Evolutionary conservation across 2,888 invertebrate species (phyloP), one percentile per base, ranked within the genome.

Genomic region (Micropterix aruncella): DNA sequence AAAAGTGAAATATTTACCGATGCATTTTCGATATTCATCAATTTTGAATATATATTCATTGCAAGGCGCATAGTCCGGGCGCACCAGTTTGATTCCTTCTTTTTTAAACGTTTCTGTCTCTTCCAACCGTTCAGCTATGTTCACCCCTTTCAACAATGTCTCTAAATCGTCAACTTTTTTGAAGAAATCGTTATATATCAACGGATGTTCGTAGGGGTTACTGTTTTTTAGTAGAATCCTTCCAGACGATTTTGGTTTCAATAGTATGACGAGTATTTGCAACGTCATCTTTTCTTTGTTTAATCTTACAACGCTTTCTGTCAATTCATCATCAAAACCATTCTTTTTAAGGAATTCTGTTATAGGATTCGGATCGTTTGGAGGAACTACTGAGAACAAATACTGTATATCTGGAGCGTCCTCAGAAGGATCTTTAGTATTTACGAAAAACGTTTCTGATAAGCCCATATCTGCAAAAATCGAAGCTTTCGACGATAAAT

Each of bases 141-240:
- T 92, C 0, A 84, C 87, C 0, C 91, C 91, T 63, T 91, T 91
- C 0, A 91, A 70, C 37, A 92, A 61, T 0, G 82, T 83, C 48
- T 82, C 82, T 49, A 87, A 70, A 53, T 96, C 96, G 48, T 77
- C 69, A 15, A 84, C 79, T 44, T 90, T 85, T 15, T 77, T 63
- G 55, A 96, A 78, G 58, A 96, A 96, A 59, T 95, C 95, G 0
- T 95, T 90, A 55, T 91, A 84, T 44, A 96, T 91, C 47, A 85
- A 73, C 0, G 96, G 96, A 54, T 88, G 85, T 46, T 90, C 86
- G 52, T 83, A 81, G 0, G 95, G 94, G 61, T 91, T 85, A 12
- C 77, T 77, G 51, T 87, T 87, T 5, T 86, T 75, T 16, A 97
- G 61, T 52, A 80, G 84, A 17, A 97, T 80, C 18, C 73, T 70